Evolutionary conservation across 2,888 invertebrate genomes (phyloP).

Genomic region (Melinaea marsaeus): DNA sequence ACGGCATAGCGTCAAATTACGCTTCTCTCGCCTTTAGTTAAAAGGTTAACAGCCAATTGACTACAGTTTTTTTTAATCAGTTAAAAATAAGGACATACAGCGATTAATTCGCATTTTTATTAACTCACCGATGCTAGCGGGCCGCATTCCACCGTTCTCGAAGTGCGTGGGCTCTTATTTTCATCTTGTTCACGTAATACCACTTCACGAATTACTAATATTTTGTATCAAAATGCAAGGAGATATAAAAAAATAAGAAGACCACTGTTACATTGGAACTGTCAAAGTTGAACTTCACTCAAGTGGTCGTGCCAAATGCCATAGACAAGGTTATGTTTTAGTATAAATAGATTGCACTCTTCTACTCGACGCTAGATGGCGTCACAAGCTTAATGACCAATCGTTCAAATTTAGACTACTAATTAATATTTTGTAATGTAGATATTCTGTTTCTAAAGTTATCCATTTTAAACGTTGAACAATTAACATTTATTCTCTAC

Average conservation of each 20-base stretch:
- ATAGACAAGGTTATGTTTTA: conserved; percentile 70
- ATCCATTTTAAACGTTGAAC: too few species aligned
- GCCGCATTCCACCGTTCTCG: conserved; percentile 73
- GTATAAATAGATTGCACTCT: conserved; percentile 51
- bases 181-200: conserved; percentile 78
- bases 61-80: conserved; percentile 77
- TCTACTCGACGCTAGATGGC: conserved; percentile 46
- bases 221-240: conserved; percentile 78
- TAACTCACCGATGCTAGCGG: conserved; percentile 73
- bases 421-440: too few species aligned
- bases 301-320: conserved; percentile 68
- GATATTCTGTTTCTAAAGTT: too few species aligned
- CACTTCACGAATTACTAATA: conserved; percentile 75
- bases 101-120: conserved; percentile 45
- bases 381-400: background rate
- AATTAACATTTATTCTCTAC: too few species aligned
- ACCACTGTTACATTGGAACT: conserved; percentile 74
- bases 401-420: too few species aligned
- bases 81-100: conserved; percentile 72
- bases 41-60: conserved; percentile 79
- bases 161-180: conserved; percentile 74
- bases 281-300: conserved; percentile 76
- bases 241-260: conserved; percentile 74
- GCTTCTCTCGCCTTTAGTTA: conserved; percentile 77
- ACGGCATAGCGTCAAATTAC: conserved; percentile 76